These are phyloP conservation scores for Cepaea nemoralis DNA, from an alignment of 1,140 invertebrate species.

Conservation along the genomic window DNA sequence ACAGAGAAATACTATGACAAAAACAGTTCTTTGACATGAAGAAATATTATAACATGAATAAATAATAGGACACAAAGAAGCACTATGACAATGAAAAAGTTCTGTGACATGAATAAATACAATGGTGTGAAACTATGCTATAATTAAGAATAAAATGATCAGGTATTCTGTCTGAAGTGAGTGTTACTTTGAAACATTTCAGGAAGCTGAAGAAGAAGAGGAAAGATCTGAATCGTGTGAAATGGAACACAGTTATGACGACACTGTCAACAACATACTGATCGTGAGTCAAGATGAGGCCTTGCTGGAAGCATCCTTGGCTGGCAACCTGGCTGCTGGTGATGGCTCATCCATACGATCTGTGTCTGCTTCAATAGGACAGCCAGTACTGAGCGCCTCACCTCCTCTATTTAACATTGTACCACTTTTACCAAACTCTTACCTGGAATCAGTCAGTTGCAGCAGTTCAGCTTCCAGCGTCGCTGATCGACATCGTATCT, in stretches of 20 bases:
- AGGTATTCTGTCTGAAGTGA: too few relatives aligned
- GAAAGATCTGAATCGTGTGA: slow-evolving; percentile 56
- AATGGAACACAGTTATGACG: slow-evolving; percentile 64
- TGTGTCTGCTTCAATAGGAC: background rate
- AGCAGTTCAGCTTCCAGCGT: background rate
- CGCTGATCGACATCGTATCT: background rate
- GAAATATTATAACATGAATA: too few relatives aligned
- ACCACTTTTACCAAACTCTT: slow-evolving; percentile 33
- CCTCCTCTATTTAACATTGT: slow-evolving; percentile 32
- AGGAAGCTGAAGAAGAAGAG: slow-evolving; percentile 54
- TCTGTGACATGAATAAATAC: too few relatives aligned
- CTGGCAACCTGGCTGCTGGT: background rate
- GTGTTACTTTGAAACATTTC: too few relatives aligned
- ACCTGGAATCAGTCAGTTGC: background rate
- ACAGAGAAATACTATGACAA: too few relatives aligned
- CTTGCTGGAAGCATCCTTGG: slow-evolving; percentile 14
- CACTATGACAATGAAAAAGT: too few relatives aligned
- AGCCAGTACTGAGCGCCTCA: background rate
- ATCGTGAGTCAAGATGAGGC: slow-evolving; percentile 40
- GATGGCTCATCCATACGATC: background rate
- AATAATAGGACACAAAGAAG: too few relatives aligned
- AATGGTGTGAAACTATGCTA: too few relatives aligned
- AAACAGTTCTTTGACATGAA: too few relatives aligned
- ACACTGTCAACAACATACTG: slow-evolving; percentile 48
- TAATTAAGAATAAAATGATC: too few relatives aligned